Base-by-base conservation (phyloP, 2,888 invertebrate species). In the Petrophora chlorosata region DNA sequence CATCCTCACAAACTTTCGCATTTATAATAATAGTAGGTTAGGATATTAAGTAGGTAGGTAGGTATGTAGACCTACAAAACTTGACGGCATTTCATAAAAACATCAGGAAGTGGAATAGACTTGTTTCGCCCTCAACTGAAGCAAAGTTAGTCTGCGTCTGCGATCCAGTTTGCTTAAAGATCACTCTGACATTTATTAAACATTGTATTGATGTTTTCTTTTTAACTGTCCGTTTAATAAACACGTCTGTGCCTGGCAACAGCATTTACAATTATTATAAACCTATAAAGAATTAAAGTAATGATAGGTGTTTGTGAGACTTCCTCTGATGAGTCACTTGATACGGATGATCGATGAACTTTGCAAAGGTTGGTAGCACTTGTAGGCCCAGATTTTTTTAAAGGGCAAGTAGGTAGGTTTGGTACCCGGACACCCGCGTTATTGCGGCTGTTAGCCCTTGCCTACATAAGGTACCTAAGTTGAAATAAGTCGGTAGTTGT, bases 151-250 rank as follows among this genome's bases (percentile, higher is more conserved):
- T 76, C 59, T 53, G 65, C 71, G 13, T 28, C 14, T 48, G 38
- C 49, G 78, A 80, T 84, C 82, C 76, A 82, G 83, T 82, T 79
- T 77, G 70, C 61, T 8, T 82, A 88, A 86, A 87, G 77, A 87
- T 78, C 87, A 86, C 72, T 67, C 70, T 87, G 88, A 82, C 87
- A 87, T 88, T 87, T 85, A 83, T 78, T 66, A 69, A 57, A 57
- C 58, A 56, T 60, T 61, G 49, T 49, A 53, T 59, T 61, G 50
- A 55, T 62, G 63, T 64, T 64, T 63, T 59, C 63, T 66, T 70
- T 70, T 65, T 65, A 61, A 51, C 35, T 29, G 36, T 28, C 43
- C 36, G 44, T 52, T 51, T 51, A 45, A 35, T 36, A 23, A 17
- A 33, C 23, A 33, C 26, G 33, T 16, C 16, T 10, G 22, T 15